phyloP scores from a whole-genome alignment of 2,888 invertebrate species.

The Apotomis turbidana region DNA sequence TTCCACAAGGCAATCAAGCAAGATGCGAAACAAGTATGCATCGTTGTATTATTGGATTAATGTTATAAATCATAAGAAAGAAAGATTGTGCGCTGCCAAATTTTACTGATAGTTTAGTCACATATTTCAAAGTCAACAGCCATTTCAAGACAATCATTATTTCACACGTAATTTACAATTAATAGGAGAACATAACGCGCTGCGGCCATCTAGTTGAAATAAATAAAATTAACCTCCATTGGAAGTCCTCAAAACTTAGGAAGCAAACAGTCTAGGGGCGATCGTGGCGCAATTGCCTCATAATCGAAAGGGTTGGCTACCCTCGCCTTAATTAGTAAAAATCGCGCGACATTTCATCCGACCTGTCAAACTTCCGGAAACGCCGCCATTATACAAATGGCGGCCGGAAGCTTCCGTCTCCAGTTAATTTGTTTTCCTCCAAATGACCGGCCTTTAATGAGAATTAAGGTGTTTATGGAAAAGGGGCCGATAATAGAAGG shows the following conservation, averaged over 20 bases:
- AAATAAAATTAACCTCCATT: constrained; percentile 42
- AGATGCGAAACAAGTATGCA: too few species aligned
- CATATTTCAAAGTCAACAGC: too few species aligned
- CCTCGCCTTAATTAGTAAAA: constrained; percentile 76
- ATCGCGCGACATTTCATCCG: constrained; percentile 79
- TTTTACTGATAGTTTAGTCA: too few species aligned
- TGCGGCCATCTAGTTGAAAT: constrained; percentile 17
- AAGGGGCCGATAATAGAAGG: constrained; percentile 63
- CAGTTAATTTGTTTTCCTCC: constrained; percentile 77
- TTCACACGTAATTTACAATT: too few species aligned
- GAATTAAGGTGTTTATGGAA: constrained; percentile 79
- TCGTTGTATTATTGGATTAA: too few species aligned
- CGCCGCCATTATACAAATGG: constrained; percentile 69
- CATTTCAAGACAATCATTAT: too few species aligned
- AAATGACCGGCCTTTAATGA: constrained; percentile 75
- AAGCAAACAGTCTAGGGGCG: constrained; percentile 44
- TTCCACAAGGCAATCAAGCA: too few species aligned
- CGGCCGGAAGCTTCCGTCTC: constrained; percentile 60
- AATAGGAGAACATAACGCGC: background rate
- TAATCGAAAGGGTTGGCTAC: constrained; percentile 50
- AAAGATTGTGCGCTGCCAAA: too few species aligned
- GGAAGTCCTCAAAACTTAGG: constrained; percentile 37
- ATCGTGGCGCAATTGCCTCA: constrained; percentile 44
- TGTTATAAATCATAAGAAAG: too few species aligned
- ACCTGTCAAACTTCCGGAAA: constrained; percentile 76